Base-by-base conservation (phyloP, 2,113 vertebrate genomes). In the Melanocharis versteri region DNA sequence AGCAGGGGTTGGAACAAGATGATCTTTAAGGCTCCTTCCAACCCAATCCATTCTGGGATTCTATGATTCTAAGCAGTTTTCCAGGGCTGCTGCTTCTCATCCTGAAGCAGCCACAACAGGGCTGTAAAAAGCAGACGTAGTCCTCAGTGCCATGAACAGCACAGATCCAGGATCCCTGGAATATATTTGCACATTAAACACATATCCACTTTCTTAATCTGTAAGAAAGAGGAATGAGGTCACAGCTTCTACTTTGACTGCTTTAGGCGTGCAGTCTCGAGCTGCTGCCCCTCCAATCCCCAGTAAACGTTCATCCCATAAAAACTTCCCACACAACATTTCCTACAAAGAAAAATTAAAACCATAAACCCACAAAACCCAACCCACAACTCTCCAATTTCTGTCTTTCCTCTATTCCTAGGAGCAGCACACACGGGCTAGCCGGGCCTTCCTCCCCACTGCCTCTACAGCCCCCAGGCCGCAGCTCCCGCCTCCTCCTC, bases 141-240 rank as follows among this genome's bases (percentile, higher is more conserved):
- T 37, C 31, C n/a, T 35, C 68, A 62, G 28, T 2, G 13, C 7
- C 31, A 7, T 0, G 3, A 45, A 19, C 13, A 76, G 30, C 47
- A 60, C 24, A 60, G 17, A 30, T 7, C 10, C 79, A 45, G n/a
- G 13, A 40, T 17, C 20, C 12, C 45, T 47, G 28, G 7, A 44
- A 53, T 16, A 13, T 17, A 45, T 30, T 27, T 47, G 24, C n/a
- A 66, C n/a, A 19, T 8, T 40, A 35, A 68, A 47, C 30, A 9
- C 7, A 24, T 5, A 18, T 3, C 28, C 31, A 7, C 18, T 17
- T 16, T 44, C 50, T 33, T 4, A 5, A 4, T 5, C 11, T 3
- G 39, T 7, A 8, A 10, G 19, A n/a, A 35, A 21, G 22, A 44
- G 7, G 4, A 5, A 1, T 5, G 10, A 27, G 14, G 21, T 33